Percentiles rank a stretch among this genome's conserved stretches.
Evolutionary conservation across 2,113 vertebrate species (phyloP).

Genomic region (Tichodroma muraria): DNA sequence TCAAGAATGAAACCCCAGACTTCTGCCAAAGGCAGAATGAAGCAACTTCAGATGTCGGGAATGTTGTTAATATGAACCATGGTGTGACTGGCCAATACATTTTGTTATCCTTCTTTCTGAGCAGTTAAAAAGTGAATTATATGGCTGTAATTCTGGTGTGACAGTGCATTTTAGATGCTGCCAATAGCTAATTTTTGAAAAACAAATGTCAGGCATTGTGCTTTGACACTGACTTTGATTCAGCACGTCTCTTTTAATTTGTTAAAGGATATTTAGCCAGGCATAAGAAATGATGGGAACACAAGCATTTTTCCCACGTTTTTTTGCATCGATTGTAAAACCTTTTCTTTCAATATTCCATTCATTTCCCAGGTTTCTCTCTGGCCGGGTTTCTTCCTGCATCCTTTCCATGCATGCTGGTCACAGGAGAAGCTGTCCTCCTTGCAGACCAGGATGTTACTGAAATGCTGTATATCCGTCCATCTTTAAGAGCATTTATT

Average conservation of each 20-base stretch:
- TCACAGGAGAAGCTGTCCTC: neutral
- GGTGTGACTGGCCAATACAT: neutral
- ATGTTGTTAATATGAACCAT: neutral
- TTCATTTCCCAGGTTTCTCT: neutral
- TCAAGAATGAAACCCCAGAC: conserved; percentile 23
- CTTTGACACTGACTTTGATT: neutral
- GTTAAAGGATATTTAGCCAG: neutral
- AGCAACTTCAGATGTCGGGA: neutral
- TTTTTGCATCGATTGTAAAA: neutral
- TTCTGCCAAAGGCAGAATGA: conserved; percentile 36
- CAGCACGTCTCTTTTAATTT: neutral
- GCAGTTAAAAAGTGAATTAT: conserved; percentile 9
- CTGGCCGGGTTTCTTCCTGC: neutral
- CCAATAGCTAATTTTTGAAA: conserved; percentile 24
- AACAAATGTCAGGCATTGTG: neutral
- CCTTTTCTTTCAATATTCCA: neutral
- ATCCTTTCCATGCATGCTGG: neutral
- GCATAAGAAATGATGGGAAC: neutral
- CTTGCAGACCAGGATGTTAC: neutral
- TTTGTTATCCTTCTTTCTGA: neutral
- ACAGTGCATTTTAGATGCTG: conserved; percentile 1
- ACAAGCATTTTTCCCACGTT: neutral
- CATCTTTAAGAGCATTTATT: neutral
- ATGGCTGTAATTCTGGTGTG: neutral
- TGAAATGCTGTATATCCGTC: neutral